Conservation (phyloP, 2,797 vertebrate genomes). For the Sebastes goodei region DNA sequence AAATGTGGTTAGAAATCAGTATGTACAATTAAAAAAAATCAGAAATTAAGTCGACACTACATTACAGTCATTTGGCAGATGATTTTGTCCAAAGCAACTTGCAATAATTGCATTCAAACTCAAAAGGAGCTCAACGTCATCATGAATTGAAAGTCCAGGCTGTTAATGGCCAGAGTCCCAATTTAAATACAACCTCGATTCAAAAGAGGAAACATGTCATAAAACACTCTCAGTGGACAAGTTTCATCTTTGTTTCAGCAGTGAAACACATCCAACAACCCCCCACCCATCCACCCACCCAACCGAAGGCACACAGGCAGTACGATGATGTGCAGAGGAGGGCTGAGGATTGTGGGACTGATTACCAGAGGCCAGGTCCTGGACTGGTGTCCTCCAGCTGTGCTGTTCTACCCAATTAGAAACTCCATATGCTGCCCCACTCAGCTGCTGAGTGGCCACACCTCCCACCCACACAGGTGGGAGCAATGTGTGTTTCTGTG, state of each 20-base stretch:
- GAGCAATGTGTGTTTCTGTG: constrained; percentile 28
- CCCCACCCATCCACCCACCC: neutral
- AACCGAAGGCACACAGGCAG: neutral
- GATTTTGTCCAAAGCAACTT: neutral
- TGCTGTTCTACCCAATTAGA: constrained; percentile 88
- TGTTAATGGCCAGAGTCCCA: neutral
- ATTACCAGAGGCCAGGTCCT: constrained; percentile 81
- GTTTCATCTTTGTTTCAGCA: constrained; percentile 14
- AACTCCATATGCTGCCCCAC: constrained; percentile 83
- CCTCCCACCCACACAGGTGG: constrained; percentile 75
- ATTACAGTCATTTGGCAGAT: neutral
- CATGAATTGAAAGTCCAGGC: neutral
- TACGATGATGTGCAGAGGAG: constrained; percentile 44
- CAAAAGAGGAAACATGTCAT: neutral
- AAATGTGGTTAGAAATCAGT: neutral
- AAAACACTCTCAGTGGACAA: neutral
- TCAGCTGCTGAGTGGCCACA: constrained; percentile 74
- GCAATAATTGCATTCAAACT: neutral
- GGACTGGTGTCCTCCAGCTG: constrained; percentile 83
- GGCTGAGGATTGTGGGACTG: constrained; percentile 72
- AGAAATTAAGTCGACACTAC: neutral
- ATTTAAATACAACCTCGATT: neutral
- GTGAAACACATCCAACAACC: neutral
- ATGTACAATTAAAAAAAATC: neutral
- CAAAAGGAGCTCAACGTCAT: neutral